Base-by-base conservation (phyloP, 37 sponge, comb jelly and placozoan genomes). In the Halichondria panicea region DNA sequence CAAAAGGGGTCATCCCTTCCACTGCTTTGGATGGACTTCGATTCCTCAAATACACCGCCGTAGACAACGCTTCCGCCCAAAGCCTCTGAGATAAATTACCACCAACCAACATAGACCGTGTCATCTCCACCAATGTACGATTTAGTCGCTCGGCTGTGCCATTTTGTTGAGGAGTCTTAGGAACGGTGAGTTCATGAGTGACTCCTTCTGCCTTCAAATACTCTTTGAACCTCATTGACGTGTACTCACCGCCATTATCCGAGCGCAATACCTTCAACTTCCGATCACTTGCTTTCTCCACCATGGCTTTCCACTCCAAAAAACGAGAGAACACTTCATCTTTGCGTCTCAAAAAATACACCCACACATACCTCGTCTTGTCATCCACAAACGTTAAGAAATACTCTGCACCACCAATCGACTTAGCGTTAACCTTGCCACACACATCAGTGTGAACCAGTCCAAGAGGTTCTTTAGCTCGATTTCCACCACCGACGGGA, bases 11-110 rank as follows among this genome's bases (percentile, higher is more conserved):
- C 81, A 68, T 81, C 5, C 75, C 71, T 13, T 77, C 52, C 27
- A 61, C 19, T n/a, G 50, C 28, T 40, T 75, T 81, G 18, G 77
- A 77, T 31, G 83, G 84, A 48, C 89, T 77, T 52, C 78, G 58
- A 44, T 88, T 88, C 31, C 84, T 58, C 33, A 88, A 48, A 55
- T 82, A 88, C 19, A 72, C 68, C 22, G 83, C 84, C 73, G 74
- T 89, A n/a, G 84, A 74, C 8, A 89, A 35, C 34, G 85, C 85
- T 76, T 89, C 80, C 42, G 81, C 90, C 90, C 90, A 89, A 73
- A 89, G 75, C n/a, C 37, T 69, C 43, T 83, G 86, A 35, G 85
- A 81, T 39, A 84, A 42, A 15, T 84, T 72, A n/a, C 72, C 73
- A 80, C 69, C 76, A 61, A 65, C 76, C 15, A 89, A 69, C 90